Conservation (phyloP, 2,888 invertebrate species). For the Acrobasis suavella region DNA sequence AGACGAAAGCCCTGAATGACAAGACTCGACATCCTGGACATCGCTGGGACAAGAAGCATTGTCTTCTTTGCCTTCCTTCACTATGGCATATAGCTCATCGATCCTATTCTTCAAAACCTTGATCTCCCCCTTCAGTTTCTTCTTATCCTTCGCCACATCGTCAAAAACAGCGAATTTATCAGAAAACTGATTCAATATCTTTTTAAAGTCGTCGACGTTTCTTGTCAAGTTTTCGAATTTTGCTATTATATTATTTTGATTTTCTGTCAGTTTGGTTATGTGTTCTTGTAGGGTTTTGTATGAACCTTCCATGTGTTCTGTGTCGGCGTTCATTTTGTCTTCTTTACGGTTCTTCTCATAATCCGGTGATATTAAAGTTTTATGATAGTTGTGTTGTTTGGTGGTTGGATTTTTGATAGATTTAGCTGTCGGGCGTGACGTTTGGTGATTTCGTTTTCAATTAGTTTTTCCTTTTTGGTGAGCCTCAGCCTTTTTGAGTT, state of each 20-base stretch:
- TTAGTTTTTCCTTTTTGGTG: background rate
- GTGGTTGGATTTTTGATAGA: conserved; percentile 5
- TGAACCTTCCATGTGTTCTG: conserved; percentile 40
- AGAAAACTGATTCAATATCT: conserved; percentile 47
- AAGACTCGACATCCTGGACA: conserved; percentile 61
- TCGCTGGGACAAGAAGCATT: conserved; percentile 46
- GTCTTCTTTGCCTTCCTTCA: conserved; percentile 69
- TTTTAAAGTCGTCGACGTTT: conserved; percentile 59
- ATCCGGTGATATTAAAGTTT: conserved; percentile 1
- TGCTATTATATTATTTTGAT: conserved; percentile 48
- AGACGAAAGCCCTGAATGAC: conserved; percentile 66
- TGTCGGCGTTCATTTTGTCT: conserved; percentile 8
- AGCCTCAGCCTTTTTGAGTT: background rate
- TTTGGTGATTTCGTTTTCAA: conserved; percentile 1
- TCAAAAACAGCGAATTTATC: conserved; percentile 58
- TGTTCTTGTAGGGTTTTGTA: conserved; percentile 49
- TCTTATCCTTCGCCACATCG: conserved; percentile 50
- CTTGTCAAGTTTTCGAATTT: conserved; percentile 60
- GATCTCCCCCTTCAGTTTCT: conserved; percentile 53
- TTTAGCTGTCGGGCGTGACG: background rate
- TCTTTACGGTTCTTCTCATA: conserved; percentile 6
- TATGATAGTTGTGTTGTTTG: conserved; percentile 3
- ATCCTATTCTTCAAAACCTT: conserved; percentile 57
- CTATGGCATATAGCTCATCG: conserved; percentile 63
- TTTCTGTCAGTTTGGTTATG: conserved; percentile 55